Evolutionary conservation across 2,888 invertebrate species (phyloP).

Genomic region (Hipparchia sbordonii): DNA sequence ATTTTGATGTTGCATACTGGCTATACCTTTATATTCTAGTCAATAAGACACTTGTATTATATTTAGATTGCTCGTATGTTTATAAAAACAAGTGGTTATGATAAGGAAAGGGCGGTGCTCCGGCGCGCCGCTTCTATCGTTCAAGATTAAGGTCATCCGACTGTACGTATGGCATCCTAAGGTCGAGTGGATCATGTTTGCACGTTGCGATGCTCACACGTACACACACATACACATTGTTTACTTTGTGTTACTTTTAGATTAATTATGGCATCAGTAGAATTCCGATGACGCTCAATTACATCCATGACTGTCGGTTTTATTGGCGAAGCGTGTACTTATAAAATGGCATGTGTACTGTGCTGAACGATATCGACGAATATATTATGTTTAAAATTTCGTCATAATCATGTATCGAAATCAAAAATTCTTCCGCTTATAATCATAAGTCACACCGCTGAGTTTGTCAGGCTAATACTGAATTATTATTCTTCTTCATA

Average conservation of each 20-base stretch:
- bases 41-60: not conserved
- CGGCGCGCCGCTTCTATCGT: constrained; percentile 63
- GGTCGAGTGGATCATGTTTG: constrained; percentile 44
- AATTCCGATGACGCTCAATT: constrained; percentile 18
- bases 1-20: not conserved
- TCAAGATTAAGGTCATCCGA: constrained; percentile 78
- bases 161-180: constrained; percentile 47
- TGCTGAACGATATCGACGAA: no score
- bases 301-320: not conserved
- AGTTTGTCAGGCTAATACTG: no score
- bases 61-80: constrained; percentile 23
- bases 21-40: not conserved
- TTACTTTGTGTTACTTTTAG: constrained; percentile 27
- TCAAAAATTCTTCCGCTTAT: no score
- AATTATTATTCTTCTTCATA: no score
- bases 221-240: constrained; percentile 20
- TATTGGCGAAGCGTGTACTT: constrained; percentile 16
- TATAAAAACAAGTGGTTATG: constrained; percentile 53
- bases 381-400: no score
- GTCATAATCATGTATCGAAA: no score
- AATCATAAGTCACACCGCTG: no score
- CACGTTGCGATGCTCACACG: constrained; percentile 26
- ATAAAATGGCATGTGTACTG: not conserved
- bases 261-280: constrained; percentile 27
- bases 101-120: constrained; percentile 67